These are phyloP conservation scores for Euborellia annulipes DNA, from an alignment of 1,140 invertebrate species.

Conservation along the genomic window DNA sequence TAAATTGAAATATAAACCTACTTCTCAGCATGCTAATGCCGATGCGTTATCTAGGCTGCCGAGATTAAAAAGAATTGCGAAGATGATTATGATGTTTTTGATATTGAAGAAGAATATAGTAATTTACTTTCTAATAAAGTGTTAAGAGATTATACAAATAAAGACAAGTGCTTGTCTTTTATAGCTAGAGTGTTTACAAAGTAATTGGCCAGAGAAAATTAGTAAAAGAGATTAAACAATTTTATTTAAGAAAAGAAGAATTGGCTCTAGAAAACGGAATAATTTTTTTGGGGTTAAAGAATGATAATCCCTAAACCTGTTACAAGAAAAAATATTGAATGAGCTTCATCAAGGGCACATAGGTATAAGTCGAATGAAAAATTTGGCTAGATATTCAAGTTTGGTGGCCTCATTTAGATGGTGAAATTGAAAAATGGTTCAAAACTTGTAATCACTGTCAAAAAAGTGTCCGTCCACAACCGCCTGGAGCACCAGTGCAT, in stretches of 20 bases:
- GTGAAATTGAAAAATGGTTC: background rate
- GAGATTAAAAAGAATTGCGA: background rate
- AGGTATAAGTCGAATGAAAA: slow-evolving; percentile 10
- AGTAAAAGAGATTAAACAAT: too few relatives aligned
- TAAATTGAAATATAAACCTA: slow-evolving; percentile 20
- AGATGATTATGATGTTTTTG: slow-evolving; percentile 4
- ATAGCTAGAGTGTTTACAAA: background rate
- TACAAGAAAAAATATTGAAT: slow-evolving; percentile 1
- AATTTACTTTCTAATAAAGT: background rate
- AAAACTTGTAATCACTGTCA: too few relatives aligned
- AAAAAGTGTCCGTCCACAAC: too few relatives aligned
- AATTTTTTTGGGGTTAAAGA: slow-evolving; percentile 10
- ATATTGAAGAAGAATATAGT: background rate
- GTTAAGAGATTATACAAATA: background rate
- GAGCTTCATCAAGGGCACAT: slow-evolving; percentile 9
- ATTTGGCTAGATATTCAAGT: slow-evolving; percentile 13
- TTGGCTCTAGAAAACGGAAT: slow-evolving; percentile 8
- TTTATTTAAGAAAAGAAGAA: background rate
- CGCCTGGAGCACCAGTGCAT: too few relatives aligned
- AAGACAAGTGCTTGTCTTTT: background rate
- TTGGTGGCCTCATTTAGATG: background rate
- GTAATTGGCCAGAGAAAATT: too few relatives aligned
- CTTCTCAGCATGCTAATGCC: slow-evolving; percentile 16
- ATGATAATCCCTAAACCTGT: background rate
- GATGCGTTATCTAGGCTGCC: slow-evolving; percentile 21